A percentile compares a stretch with the other conserved stretches of the same genome.
Evolutionary conservation across 2,888 invertebrate species (phyloP).

Genomic region (Ophraella communa): DNA sequence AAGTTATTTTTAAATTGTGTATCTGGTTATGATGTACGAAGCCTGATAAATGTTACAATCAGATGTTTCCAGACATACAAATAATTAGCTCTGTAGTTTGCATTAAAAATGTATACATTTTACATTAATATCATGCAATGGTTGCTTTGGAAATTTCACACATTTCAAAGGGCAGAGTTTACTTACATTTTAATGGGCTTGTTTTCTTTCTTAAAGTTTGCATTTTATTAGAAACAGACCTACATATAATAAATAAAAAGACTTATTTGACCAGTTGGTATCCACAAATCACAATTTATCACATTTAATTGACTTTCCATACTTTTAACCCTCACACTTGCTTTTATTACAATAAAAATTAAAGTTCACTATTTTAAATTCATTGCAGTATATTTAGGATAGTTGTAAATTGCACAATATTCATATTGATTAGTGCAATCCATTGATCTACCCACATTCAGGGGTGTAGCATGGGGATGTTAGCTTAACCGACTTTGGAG

Average conservation of each 20-base stretch:
- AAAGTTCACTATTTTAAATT: constrained; percentile 12
- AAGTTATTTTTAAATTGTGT: no score
- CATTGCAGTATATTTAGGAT: constrained; percentile 16
- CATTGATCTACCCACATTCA: constrained; percentile 51
- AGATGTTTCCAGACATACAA: constrained; percentile 2
- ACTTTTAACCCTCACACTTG: constrained; percentile 28
- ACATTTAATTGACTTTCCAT: constrained; percentile 48
- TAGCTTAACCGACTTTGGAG: constrained; percentile 29
- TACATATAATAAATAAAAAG: constrained; percentile 33
- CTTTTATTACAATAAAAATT: constrained; percentile 15
- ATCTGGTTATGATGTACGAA: no score
- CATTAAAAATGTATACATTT: neutral
- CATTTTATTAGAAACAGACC: constrained; percentile 63
- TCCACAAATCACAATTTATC: constrained; percentile 50
- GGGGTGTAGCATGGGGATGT: constrained; percentile 52
- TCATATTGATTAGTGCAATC: constrained; percentile 54
- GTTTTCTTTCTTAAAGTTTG: constrained; percentile 93
- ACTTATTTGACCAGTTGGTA: constrained; percentile 47
- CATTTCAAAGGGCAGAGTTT: constrained; percentile 29
- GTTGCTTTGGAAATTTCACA: neutral
- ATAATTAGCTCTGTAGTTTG: neutral
- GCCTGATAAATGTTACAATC: no score
- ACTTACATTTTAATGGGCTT: constrained; percentile 94
- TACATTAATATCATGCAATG: neutral
- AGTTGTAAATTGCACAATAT: constrained; percentile 42